Conservation (phyloP, 2,113 vertebrate genomes). For the Okapia johnstoni region DNA sequence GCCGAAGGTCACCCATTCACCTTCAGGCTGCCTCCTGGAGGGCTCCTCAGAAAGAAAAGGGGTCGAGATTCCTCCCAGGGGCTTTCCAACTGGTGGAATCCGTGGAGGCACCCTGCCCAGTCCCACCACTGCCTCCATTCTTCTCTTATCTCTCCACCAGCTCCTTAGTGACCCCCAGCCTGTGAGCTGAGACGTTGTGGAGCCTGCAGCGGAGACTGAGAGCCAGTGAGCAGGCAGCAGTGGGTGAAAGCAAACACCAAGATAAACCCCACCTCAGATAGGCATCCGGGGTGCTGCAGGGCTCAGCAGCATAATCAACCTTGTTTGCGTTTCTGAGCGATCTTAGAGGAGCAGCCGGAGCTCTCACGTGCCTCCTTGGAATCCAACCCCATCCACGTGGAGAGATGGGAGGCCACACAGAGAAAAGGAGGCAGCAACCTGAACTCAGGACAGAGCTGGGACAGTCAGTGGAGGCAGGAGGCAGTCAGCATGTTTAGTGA, state of each 20-base stretch:
- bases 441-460: background rate
- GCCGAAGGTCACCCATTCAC: background rate
- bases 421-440: background rate
- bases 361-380: slow-evolving; percentile 9
- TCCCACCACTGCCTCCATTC: background rate
- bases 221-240: background rate
- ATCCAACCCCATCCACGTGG: slow-evolving; percentile 23
- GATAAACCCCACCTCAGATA: background rate
- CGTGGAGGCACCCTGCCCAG: background rate
- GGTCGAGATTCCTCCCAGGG: background rate
- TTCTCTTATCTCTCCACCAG: slow-evolving; percentile 42
- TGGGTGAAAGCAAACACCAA: slow-evolving; percentile 40
- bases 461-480: background rate
- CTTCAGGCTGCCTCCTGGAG: background rate
- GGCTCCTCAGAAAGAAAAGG: too few species aligned
- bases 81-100: background rate
- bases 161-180: background rate
- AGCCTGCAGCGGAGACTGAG: background rate
- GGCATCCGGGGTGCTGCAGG: slow-evolving; percentile 19
- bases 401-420: slow-evolving; percentile 51
- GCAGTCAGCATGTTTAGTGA: background rate
- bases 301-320: background rate
- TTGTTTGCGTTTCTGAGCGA: slow-evolving; percentile 37
- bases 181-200: background rate
- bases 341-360: slow-evolving; percentile 13